A percentile compares a stretch with the other conserved stretches of the same genome.
These are phyloP conservation scores for Orchesella cincta DNA, from an alignment of 1,140 invertebrate genomes.

Conservation along the genomic window DNA sequence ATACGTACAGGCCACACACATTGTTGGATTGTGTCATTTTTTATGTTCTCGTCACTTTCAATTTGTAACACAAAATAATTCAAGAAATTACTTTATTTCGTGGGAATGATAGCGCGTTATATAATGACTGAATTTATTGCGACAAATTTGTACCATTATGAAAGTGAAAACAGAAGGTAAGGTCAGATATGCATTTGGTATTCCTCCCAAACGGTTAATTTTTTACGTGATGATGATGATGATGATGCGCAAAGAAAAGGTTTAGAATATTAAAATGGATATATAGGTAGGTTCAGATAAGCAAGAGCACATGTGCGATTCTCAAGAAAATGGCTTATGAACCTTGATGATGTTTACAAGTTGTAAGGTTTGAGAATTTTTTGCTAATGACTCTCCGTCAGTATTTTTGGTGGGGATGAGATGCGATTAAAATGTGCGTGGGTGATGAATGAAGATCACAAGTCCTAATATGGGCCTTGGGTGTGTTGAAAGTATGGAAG, in stretches of 20 bases:
- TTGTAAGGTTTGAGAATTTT: not conserved
- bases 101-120: too few species aligned
- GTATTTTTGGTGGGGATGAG: not conserved
- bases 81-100: too few species aligned
- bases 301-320: not conserved
- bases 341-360: not conserved
- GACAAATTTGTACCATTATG: too few species aligned
- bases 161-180: too few species aligned
- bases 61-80: too few species aligned
- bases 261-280: too few species aligned
- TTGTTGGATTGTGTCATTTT: not conserved
- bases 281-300: not conserved
- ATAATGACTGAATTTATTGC: too few species aligned
- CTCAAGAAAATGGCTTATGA: not conserved
- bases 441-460: conserved; percentile 41
- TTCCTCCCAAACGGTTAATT: too few species aligned
- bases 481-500: conserved; percentile 27
- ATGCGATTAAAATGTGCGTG: conserved; percentile 26
- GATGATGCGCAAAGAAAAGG: too few species aligned
- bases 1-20: not conserved
- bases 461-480: conserved; percentile 31
- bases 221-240: too few species aligned
- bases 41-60: not conserved
- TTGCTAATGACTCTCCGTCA: not conserved
- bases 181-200: too few species aligned